Evolutionary conservation across 2,888 invertebrate genomes (phyloP).

Genomic region (Sesia bembeciformis): DNA sequence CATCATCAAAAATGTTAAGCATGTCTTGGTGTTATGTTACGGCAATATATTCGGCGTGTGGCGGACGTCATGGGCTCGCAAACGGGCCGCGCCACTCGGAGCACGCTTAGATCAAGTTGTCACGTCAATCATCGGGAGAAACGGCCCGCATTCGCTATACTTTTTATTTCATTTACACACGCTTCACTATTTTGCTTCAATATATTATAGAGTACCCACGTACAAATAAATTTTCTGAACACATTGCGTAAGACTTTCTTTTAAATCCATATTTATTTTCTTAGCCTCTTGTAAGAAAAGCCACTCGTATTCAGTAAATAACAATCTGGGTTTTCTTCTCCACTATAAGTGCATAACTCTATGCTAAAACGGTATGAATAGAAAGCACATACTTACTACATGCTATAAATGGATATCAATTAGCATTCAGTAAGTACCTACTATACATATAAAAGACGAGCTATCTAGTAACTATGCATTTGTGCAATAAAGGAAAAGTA

Average conservation of each 20-base stretch:
- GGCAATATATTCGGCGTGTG: not conserved
- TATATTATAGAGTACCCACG: not conserved
- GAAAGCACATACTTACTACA: not conserved
- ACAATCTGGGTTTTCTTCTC: not conserved
- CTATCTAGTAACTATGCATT: too few relatives aligned
- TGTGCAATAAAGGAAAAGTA: too few relatives aligned
- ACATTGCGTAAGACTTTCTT: not conserved
- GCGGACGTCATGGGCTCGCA: not conserved
- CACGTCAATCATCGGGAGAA: constrained; percentile 50
- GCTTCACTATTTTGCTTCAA: constrained; percentile 9
- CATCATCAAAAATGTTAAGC: not conserved
- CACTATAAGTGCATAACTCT: not conserved
- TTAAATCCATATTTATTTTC: not conserved
- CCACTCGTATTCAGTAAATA: not conserved
- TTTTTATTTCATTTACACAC: constrained; percentile 23
- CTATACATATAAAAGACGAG: not conserved
- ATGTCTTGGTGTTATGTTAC: not conserved
- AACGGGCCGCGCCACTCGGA: not conserved
- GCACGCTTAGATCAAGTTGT: constrained; percentile 32
- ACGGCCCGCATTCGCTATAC: constrained; percentile 29
- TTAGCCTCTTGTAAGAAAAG: not conserved
- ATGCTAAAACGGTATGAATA: not conserved
- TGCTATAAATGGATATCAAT: not conserved
- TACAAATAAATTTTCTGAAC: not conserved
- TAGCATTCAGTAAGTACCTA: not conserved